Percentiles rank a stretch among this genome's conserved stretches.
Conservation (phyloP, 2,797 vertebrate genomes). For the Silurus lanzhouensis region DNA sequence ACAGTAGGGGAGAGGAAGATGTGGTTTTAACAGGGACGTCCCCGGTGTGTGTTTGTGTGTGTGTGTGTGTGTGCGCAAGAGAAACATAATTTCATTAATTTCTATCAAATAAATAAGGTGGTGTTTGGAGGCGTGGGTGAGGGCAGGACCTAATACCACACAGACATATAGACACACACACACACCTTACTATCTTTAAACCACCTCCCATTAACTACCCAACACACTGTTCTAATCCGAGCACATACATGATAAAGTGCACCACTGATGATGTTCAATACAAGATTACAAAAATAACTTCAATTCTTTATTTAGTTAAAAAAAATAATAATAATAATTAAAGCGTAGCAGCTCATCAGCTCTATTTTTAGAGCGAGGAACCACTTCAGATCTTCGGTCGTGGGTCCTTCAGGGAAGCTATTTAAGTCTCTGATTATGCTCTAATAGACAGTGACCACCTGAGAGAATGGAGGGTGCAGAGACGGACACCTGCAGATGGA, state of each 20-base stretch:
- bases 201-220: too few species aligned
- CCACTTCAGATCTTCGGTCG: conserved; percentile 4
- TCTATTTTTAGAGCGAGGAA: conserved; percentile 51
- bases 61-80: neutral
- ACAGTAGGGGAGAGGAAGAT: conserved; percentile 25
- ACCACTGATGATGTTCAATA: neutral
- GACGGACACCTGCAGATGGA: neutral
- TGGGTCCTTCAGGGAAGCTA: conserved; percentile 53
- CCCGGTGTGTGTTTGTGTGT: conserved; percentile 1
- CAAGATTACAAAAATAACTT: neutral
- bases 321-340: neutral
- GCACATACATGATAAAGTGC: neutral
- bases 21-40: conserved; percentile 38
- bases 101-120: neutral
- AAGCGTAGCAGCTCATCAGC: conserved; percentile 49
- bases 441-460: conserved; percentile 23
- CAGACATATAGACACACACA: neutral
- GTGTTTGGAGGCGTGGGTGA: neutral
- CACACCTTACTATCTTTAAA: neutral
- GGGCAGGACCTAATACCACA: conserved; percentile 2
- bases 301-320: neutral
- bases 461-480: conserved; percentile 12
- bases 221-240: conserved; percentile 41
- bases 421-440: conserved; percentile 63
- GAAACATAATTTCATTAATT: neutral